Base-by-base conservation (phyloP, 2,888 invertebrate genomes). In the Netelia inedita region DNA sequence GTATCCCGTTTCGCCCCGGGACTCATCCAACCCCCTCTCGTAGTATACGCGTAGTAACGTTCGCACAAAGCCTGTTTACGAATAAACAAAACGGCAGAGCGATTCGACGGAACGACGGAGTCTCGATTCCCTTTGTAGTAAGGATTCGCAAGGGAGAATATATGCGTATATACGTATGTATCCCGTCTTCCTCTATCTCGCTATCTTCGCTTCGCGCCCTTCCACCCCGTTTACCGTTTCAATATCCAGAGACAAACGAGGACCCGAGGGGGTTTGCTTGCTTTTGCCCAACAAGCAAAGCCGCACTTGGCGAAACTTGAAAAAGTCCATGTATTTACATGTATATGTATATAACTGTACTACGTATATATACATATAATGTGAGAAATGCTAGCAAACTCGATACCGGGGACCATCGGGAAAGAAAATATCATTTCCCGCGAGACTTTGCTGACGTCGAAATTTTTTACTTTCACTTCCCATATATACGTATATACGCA, bases 1-100 rank as follows among this genome's bases (percentile, higher is more conserved):
- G 50, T 16, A 5, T 61, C 16, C 14, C 19, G 2, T 72, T 73
- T 28, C 28, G 8, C 43, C 65, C 43, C 21, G 5, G 21, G 16
- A 1, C 43, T 23, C 35, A 23, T 23, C 46, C 46, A 46, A 43
- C 46, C 8, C n/a, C 1, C 23, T 59, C 19, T n/a, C 23, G n/a
- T 19, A 28, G 14, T 35, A 21, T 16, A n/a, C 11, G 63, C 35
- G 63, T n/a, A 28, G 23, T 35, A 35, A 57, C 23, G 63, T 72
- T 63, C 53, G 19, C 53, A 71, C 41, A 69, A 83, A 79, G 69
- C 74, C 35, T 87, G 86, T 89, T 87, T 87, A 86, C 83, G 74
- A 74, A 88, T 88, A 88, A 86, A 87, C 88, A 87, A 87, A 88
- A 86, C 86, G 85, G 79, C 79, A 50, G 85, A 85, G 23, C 63